These are phyloP conservation scores for Setipinna tenuifilis DNA, from an alignment of 2,797 vertebrate genomes.

Conservation along the genomic window DNA sequence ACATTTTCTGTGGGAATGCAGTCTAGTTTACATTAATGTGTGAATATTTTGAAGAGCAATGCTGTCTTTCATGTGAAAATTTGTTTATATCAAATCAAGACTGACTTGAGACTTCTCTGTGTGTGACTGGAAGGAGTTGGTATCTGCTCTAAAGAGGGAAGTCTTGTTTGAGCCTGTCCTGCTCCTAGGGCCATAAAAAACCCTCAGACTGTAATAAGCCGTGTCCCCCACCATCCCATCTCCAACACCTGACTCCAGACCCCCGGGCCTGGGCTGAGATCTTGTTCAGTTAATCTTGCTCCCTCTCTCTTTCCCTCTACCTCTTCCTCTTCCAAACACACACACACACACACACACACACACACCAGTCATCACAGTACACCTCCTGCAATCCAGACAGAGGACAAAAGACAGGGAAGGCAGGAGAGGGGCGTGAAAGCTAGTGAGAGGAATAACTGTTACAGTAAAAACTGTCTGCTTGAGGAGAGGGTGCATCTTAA, in stretches of 20 bases:
- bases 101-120: background rate
- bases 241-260: slow-evolving; percentile 15
- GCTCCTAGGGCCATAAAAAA: slow-evolving; percentile 17
- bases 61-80: background rate
- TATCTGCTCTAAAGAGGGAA: background rate
- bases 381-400: background rate
- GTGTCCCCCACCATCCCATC: background rate
- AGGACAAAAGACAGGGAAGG: background rate
- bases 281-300: background rate
- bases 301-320: background rate
- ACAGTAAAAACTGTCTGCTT: background rate
- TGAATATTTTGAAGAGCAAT: background rate
- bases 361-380: background rate
- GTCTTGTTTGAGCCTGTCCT: slow-evolving; percentile 29
- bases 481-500: background rate
- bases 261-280: slow-evolving; percentile 7
- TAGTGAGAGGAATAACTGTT: background rate
- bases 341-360: background rate
- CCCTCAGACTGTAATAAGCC: slow-evolving; percentile 18
- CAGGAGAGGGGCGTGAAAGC: background rate
- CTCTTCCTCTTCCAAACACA: background rate
- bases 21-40: too few species aligned
- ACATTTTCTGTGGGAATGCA: too few species aligned
- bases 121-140: background rate
- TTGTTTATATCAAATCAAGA: background rate